Evolutionary conservation across 92 coral and sea anemone species (phyloP), one percentile per base, ranked within the genome.

Genomic region (Siderastrea radians): DNA sequence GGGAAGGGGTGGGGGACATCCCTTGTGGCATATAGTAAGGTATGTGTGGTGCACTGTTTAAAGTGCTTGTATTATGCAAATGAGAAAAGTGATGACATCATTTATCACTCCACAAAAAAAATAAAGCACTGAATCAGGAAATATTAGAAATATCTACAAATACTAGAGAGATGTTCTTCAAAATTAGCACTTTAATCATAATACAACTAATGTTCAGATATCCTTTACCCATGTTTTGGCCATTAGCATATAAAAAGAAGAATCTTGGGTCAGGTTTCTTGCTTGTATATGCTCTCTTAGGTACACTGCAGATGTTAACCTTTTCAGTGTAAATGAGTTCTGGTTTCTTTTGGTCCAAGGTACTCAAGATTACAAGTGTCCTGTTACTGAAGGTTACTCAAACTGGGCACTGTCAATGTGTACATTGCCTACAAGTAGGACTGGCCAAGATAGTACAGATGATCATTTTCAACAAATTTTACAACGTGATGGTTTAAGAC

Each of bases 341-440:
- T 17, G 51, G 49, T 47, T 62, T 80, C 58, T 66, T 62, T 58
- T 82, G 65, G 44, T 74, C 5, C 64, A 17, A 74, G 81, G 82
- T 61, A 64, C 81, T 63, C 87, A 88, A 12, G 92, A 88, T 59
- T 88, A 80, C 79, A 88, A 88, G 86, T 73, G 78, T 75, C 73
- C 44, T 65, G 81, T 88, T 49, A 61, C 74, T 43, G 84, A 49
- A 58, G 84, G 69, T 6, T 78, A 86, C 66, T 68, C 69, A 43
- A 44, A 64, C 75, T 82, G 88, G 92, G 88, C 87, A 38, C 69
- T 73, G 67, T 81, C 88, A 26, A 76, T 82, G 83, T 72, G 78
- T 59, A 75, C 71, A 61, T 48, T 64, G n/a, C 19, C 68, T 51
- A 74, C 80, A 57, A 71, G 83, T 43, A 88, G 49, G 77, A 72